Conservation (phyloP, 2,797 vertebrate species). For the Cyclura pinguis region DNA sequence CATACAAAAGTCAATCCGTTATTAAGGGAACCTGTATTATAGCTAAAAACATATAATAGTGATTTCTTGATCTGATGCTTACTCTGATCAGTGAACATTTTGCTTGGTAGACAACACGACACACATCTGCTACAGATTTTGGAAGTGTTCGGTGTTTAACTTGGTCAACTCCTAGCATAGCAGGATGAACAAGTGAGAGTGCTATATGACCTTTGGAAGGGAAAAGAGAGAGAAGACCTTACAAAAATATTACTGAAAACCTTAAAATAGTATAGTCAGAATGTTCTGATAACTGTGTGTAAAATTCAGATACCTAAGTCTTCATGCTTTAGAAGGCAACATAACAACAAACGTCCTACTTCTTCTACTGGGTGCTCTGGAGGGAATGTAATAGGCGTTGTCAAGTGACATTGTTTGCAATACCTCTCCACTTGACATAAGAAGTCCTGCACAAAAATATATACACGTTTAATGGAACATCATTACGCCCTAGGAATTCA, state of each 20-base stretch:
- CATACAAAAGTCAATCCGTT: background rate
- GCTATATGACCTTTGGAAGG: slow-evolving; percentile 89
- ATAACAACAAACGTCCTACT: slow-evolving; percentile 94
- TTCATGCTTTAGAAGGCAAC: slow-evolving; percentile 97
- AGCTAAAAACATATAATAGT: background rate
- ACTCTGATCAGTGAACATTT: slow-evolving; percentile 99
- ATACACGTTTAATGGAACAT: slow-evolving; percentile 17
- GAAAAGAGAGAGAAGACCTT: background rate
- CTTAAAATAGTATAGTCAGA: slow-evolving; percentile 14
- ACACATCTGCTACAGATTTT: slow-evolving; percentile 96
- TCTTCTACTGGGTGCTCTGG: slow-evolving; percentile 98
- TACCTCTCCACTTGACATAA: slow-evolving; percentile 97
- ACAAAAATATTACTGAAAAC: background rate
- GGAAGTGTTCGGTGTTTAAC: slow-evolving; percentile 93
- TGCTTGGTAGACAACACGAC: slow-evolving; percentile 97
- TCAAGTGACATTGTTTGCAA: slow-evolving; percentile 97
- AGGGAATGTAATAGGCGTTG: slow-evolving; percentile 96
- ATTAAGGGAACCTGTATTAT: background rate
- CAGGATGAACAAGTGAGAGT: slow-evolving; percentile 92
- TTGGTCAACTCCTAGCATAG: slow-evolving; percentile 93
- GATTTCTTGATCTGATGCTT: slow-evolving; percentile 35
- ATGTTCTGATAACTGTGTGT: background rate
- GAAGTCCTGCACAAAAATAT: slow-evolving; percentile 87
- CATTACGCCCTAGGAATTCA: slow-evolving; percentile 7
- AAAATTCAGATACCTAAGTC: slow-evolving; percentile 89